Base-by-base conservation (phyloP, 2,888 invertebrate species). In the Panorpa germanica region DNA sequence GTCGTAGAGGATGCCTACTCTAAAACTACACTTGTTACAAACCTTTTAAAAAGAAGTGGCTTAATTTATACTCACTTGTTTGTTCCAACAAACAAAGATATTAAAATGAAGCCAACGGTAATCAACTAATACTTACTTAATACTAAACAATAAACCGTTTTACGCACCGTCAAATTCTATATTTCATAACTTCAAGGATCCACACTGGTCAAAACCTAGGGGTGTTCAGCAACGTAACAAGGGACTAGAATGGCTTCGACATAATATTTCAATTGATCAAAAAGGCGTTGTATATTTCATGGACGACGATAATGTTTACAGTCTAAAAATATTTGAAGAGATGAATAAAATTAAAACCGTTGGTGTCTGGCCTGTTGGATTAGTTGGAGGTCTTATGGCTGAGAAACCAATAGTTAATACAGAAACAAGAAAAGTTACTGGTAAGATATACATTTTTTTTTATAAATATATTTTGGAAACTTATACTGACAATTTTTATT, bases 251-350 rank as follows among this genome's bases (percentile, higher is more conserved):
- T 93, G 90, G 90, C 55, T 88, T 2, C 56, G 81, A 37, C 56
- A 62, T 34, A 41, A 49, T 13, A 41, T 49, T 14, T 49, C 57
- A n/a, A 58, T 60, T 22, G 61, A 63, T 44, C 61, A 63, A 40
- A 51, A 63, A 43, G 75, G 82, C 9, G 70, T 91, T 21, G 74
- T 95, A 0, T 96, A 80, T 53, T 95, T 96, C 52, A 91, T 91
- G 61, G 95, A 96, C 47, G 95, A 96, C 51, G 95, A 95, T 48
- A 96, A 96, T 49, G 77, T 90, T 0, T 96, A 96, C 48, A 71
- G 80, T 27, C 51, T 88, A 16, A 76, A 83, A 50, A 51, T 96
- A 8, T 96, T 96, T 56, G 69, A 75, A 34, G 91, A 93, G 68
- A 85, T 88, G 67, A 57, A 74, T 12, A 71, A 71, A 48, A 73